Base-by-base conservation (phyloP, 1,140 invertebrate species). In the Bradysia coprophila region DNA sequence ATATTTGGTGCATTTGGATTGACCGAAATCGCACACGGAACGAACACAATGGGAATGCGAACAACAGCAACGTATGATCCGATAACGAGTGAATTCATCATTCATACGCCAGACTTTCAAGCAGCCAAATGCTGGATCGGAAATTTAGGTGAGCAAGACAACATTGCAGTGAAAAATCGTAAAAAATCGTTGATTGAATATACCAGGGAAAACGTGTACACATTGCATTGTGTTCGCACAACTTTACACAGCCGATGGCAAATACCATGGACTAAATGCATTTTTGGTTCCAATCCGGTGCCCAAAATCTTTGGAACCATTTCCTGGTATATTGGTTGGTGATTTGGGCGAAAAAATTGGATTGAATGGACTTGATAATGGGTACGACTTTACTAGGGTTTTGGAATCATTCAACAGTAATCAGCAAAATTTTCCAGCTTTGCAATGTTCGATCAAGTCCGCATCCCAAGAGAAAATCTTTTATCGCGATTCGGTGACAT, bases 401-500 rank as follows among this genome's bases (percentile, higher is more conserved):
- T 38, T 11, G n/a, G 13, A 8, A 39, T 33, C 21, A 18, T 38
- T 16, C 10, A 38, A 3, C 18, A n/a, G n/a, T n/a, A n/a, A n/a
- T n/a, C n/a, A n/a, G n/a, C n/a, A n/a, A 16, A 4, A 16, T 23
- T 28, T 55, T 45, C 16, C 44, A 72, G 69, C 9, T 92, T 92
- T 59, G 59, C 90, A 4, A 73, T 85, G 57, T 93, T 95, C 55
- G 70, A 89, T 43, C 75, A 91, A 44, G 89, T 89, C 56, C 63
- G 67, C 41, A 75, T 95, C 34, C 79, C 88, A 1, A 73, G 78
- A 41, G 75, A 75, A 43, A 74, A 73, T 55, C 63, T 94, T 11
- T 58, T 96, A 18, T 90, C 93, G 56, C 81, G 76, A 59, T 78
- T 76, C 15, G 85, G 84, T 6, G 86, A 93, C 57, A 84, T 97